Evolutionary conservation across 1,140 invertebrate genomes (phyloP), one percentile per base, ranked within the genome.

Genomic region (Megalopta genalis): DNA sequence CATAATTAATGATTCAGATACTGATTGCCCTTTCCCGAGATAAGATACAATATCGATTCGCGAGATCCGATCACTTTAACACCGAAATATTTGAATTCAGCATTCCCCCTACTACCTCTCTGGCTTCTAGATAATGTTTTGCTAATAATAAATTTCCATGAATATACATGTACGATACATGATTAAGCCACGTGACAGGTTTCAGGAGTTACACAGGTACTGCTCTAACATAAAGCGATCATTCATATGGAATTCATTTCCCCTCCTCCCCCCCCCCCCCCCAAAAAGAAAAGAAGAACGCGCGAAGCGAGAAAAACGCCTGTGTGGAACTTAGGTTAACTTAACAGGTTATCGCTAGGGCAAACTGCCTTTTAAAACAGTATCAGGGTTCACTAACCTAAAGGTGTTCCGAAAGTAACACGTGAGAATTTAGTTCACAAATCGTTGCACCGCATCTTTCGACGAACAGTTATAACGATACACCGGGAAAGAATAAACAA

Each of bases 361-460:
- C 77, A 37, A 66, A 27, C n/a, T 16, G 39, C 39, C 77, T 39
- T 74, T 79, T 60, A 73, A 52, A 66, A n/a, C 64, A 25, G 77
- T 49, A 37, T 59, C 23, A 27, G 49, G 12, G 71, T 79, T 79
- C 63, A 18, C 27, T n/a, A 16, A 0, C 42, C 57, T n/a, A 57
- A 8, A 37, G 7, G 6, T 46, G 25, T 59, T 57, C 21, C 12
- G 4, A 14, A 73, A 60, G 62, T 16, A 46, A 39, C 18, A 27
- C 4, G 16, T 57, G 39, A 49, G 27, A 16, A 5, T 21, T n/a
- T 67, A 4, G 12, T 46, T 63, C 21, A n/a, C n/a, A 14, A 76
- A 68, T 76, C 25, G 37, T 16, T 49, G 6, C 6, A n/a, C 54
- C 54, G 1, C 8, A 21, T 57, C 54, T n/a, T 57, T n/a, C 54